Evolutionary conservation across 2,888 invertebrate genomes (phyloP).

Genomic region (Buathra laborator): DNA sequence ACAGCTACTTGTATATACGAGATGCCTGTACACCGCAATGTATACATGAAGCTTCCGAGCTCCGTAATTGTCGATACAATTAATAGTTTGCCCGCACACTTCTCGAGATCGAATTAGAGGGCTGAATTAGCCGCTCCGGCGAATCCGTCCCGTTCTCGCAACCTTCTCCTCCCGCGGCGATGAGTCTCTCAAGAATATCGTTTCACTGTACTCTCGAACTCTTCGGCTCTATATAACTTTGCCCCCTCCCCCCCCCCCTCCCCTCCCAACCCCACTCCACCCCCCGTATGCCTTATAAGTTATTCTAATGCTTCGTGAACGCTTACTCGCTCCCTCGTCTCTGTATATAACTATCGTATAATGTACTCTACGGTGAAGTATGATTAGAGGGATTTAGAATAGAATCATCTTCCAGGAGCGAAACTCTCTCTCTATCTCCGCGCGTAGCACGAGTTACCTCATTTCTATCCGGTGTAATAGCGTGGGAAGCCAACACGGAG

Average conservation of each 20-base stretch:
- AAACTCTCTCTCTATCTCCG: constrained; percentile 27
- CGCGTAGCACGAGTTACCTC: constrained; percentile 37
- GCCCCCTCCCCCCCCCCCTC: not conserved
- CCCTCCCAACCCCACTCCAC: too few species aligned
- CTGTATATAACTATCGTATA: constrained; percentile 28
- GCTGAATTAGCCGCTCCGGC: constrained; percentile 45
- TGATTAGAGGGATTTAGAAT: constrained; percentile 69
- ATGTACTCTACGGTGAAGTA: constrained; percentile 64
- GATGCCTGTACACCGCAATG: constrained; percentile 5
- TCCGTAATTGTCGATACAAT: constrained; percentile 72
- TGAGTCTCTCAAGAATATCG: constrained; percentile 28
- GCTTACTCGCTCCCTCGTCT: not conserved
- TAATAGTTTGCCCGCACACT: constrained; percentile 66
- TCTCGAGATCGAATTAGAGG: constrained; percentile 65
- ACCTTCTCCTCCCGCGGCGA: constrained; percentile 35
- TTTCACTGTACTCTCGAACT: constrained; percentile 25
- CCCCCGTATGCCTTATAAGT: constrained; percentile 60
- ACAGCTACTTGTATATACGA: constrained; percentile 5
- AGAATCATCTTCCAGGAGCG: constrained; percentile 49
- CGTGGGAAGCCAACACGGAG: constrained; percentile 68
- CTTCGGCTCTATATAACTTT: constrained; percentile 4
- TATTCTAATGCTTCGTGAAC: constrained; percentile 55
- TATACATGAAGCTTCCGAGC: constrained; percentile 13
- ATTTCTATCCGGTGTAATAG: constrained; percentile 62
- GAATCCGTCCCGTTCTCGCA: not conserved